Conservation (phyloP, 1,140 invertebrate genomes). For the Tetragnatha versicolor region DNA sequence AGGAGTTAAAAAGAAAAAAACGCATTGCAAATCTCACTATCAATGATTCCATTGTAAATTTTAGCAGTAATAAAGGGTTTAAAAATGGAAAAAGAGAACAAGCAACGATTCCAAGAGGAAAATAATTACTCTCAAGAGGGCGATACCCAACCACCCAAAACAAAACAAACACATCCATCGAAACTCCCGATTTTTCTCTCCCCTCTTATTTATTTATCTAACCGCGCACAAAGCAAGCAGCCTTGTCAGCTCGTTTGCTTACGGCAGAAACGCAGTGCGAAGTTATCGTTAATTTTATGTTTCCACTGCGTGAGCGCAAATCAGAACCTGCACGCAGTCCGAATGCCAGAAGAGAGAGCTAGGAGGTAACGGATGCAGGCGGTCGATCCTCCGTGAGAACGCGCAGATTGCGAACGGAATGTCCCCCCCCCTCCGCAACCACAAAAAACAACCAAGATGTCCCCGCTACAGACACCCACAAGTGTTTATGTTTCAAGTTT, state of each 20-base stretch:
- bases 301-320: constrained; percentile 24
- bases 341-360: neutral
- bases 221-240: no score
- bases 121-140: no score
- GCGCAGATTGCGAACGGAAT: constrained; percentile 33
- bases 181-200: no score
- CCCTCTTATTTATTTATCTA: no score
- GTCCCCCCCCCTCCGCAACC: neutral
- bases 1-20: no score
- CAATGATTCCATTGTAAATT: no score
- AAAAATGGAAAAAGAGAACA: no score
- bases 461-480: constrained; percentile 19
- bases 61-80: no score
- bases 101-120: no score
- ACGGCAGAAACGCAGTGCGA: neutral
- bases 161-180: no score
- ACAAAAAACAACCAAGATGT: constrained; percentile 8
- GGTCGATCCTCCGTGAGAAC: constrained; percentile 40
- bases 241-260: constrained; percentile 31
- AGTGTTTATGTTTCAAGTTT: constrained; percentile 31
- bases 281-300: constrained; percentile 48
- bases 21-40: no score
- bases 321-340: constrained; percentile 18
- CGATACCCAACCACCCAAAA: no score
- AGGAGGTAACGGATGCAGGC: neutral